Evolutionary conservation across 2,797 vertebrate genomes (phyloP).

Genomic region (Pseudochirops cupreus): DNA sequence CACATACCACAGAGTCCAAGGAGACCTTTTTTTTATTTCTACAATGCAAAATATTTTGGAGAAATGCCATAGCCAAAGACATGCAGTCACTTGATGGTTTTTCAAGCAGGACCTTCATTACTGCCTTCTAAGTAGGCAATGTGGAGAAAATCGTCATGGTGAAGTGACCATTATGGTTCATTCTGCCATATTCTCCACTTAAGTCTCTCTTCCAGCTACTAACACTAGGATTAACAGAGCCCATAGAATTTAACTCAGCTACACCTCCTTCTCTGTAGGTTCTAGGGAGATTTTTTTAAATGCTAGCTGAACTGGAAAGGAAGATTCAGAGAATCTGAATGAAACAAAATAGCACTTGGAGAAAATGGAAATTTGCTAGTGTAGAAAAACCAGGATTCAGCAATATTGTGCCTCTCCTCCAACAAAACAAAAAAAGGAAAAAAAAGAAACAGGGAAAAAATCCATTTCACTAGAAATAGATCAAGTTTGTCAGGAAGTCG

Average conservation of each 20-base stretch:
- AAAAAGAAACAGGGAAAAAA: not conserved
- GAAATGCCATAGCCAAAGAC: not conserved
- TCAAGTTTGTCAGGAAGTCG: not conserved
- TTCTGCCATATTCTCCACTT: not conserved
- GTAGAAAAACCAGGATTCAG: fast-evolving
- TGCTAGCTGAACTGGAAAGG: not conserved
- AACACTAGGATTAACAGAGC: not conserved
- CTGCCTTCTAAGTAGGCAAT: not conserved
- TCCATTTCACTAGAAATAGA: not conserved
- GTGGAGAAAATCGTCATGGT: not conserved
- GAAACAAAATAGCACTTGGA: not conserved
- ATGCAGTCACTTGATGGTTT: not conserved
- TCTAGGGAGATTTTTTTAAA: not conserved
- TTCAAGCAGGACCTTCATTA: not conserved
- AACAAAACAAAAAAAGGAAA: not conserved
- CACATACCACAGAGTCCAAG: fast-evolving
- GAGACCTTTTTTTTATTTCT: not conserved
- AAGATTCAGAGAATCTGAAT: not conserved
- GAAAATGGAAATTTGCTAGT: fast-evolving
- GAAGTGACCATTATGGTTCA: not conserved
- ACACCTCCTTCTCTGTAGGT: not conserved
- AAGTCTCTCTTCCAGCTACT: not conserved
- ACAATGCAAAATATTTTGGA: no score
- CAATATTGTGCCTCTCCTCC: not conserved
- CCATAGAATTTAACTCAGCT: not conserved